Evolutionary conservation across 2,113 vertebrate species (phyloP).

Genomic region (Sander vitreus): DNA sequence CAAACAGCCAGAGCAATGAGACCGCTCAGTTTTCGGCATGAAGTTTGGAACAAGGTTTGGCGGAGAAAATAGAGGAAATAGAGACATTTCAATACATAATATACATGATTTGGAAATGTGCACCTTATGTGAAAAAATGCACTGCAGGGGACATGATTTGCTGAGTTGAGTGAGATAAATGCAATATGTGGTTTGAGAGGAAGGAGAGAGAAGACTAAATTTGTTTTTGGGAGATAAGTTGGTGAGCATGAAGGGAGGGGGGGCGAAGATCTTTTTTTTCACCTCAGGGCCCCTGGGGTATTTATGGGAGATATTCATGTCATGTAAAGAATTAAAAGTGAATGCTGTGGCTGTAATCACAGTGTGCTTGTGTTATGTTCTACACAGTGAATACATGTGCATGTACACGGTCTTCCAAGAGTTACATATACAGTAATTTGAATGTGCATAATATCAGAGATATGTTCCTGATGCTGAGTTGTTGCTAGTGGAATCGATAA

Average conservation of each 20-base stretch:
- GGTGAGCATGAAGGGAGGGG: not conserved
- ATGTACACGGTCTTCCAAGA: not conserved
- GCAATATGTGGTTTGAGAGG: conserved; percentile 36
- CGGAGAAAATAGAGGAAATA: not conserved
- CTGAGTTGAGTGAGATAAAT: conserved; percentile 37
- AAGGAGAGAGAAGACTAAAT: conserved; percentile 42
- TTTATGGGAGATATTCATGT: not conserved
- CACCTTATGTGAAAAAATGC: conserved; percentile 8
- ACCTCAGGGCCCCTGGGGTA: not conserved
- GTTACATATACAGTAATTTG: not conserved
- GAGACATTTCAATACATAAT: conserved; percentile 24
- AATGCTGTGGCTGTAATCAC: not conserved
- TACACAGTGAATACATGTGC: not conserved
- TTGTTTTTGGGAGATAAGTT: conserved; percentile 41
- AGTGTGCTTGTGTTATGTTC: not conserved
- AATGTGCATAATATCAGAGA: not conserved
- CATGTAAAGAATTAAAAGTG: not conserved
- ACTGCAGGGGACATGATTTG: conserved; percentile 41
- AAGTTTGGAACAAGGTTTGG: not conserved
- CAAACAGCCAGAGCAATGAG: conserved; percentile 21
- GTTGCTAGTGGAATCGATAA: not conserved
- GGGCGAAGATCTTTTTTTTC: not conserved
- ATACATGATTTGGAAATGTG: conserved; percentile 47
- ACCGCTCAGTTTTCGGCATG: conserved; percentile 12
- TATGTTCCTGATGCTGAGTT: not conserved